These are phyloP conservation scores for Melipona quadrifasciata DNA, from an alignment of 1,140 invertebrate species.

Conservation along the genomic window DNA sequence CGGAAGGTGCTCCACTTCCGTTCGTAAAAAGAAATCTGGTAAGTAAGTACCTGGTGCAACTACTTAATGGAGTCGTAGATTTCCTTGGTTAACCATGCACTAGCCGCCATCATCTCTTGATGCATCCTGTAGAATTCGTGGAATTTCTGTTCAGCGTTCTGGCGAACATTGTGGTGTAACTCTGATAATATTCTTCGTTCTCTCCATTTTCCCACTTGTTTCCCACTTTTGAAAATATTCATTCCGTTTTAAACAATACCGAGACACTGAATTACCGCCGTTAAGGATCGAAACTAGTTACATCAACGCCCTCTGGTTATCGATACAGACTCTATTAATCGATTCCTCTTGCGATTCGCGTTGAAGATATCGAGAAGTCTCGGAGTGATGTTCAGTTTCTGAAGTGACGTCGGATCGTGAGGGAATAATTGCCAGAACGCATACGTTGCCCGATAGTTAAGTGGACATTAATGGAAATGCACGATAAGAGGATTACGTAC, in stretches of 20 bases:
- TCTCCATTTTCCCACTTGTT: not conserved
- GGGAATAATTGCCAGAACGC: constrained; percentile 19
- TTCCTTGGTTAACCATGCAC: too few relatives aligned
- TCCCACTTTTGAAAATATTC: too few relatives aligned
- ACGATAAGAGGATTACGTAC: not conserved
- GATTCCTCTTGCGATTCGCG: not conserved
- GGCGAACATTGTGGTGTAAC: not conserved
- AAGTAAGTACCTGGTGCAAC: constrained; percentile 10
- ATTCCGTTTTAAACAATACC: not conserved
- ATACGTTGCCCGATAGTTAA: constrained; percentile 19
- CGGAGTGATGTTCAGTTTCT: constrained; percentile 11
- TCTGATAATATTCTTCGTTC: not conserved
- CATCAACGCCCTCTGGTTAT: not conserved
- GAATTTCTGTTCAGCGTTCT: too few relatives aligned
- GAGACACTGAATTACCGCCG: not conserved
- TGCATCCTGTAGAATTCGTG: not conserved
- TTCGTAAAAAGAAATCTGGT: constrained; percentile 13
- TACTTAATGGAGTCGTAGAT: not conserved
- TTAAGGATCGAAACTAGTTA: not conserved
- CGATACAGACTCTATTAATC: constrained; percentile 5
- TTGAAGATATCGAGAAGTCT: not conserved
- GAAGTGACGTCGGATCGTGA: constrained; percentile 6
- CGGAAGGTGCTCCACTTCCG: constrained; percentile 53
- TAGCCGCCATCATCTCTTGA: too few relatives aligned
- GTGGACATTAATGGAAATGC: constrained; percentile 8